phyloP scores from a whole-genome alignment of 2,888 invertebrate genomes.

The Macrophya annulata region DNA sequence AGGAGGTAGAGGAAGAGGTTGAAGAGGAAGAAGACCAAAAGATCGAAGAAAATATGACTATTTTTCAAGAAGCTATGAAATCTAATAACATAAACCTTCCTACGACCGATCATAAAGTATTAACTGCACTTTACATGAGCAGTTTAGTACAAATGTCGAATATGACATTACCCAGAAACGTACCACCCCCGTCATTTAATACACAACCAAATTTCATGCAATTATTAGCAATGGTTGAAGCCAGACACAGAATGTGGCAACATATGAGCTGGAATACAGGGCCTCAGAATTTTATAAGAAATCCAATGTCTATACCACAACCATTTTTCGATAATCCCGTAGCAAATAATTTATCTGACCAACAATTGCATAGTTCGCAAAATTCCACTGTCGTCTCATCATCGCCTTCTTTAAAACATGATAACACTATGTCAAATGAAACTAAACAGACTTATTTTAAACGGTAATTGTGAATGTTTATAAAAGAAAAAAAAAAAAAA shows the following conservation, averaged over 20 bases:
- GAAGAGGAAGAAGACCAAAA: constrained; percentile 66
- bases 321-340: constrained; percentile 66
- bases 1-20: constrained; percentile 66
- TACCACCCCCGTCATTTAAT: constrained; percentile 67
- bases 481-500: background rate
- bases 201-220: constrained; percentile 75
- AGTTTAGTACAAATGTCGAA: constrained; percentile 77
- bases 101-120: constrained; percentile 77
- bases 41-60: constrained; percentile 72
- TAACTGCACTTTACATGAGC: constrained; percentile 78
- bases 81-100: constrained; percentile 66
- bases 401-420: constrained; percentile 72
- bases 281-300: constrained; percentile 73
- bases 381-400: constrained; percentile 71
- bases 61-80: constrained; percentile 74
- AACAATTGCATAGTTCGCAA: constrained; percentile 70
- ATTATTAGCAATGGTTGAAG: constrained; percentile 75
- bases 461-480: constrained; percentile 68
- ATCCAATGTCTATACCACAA: constrained; percentile 69
- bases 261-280: constrained; percentile 73
- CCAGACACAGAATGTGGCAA: constrained; percentile 76
- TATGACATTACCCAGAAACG: constrained; percentile 68
- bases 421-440: constrained; percentile 60
- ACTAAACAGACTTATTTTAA: constrained; percentile 74
- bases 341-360: constrained; percentile 70